A percentile compares a stretch with the other conserved stretches of the same genome.
phyloP scores from a whole-genome alignment of 2,113 vertebrate species.

The Mixornis gularis region DNA sequence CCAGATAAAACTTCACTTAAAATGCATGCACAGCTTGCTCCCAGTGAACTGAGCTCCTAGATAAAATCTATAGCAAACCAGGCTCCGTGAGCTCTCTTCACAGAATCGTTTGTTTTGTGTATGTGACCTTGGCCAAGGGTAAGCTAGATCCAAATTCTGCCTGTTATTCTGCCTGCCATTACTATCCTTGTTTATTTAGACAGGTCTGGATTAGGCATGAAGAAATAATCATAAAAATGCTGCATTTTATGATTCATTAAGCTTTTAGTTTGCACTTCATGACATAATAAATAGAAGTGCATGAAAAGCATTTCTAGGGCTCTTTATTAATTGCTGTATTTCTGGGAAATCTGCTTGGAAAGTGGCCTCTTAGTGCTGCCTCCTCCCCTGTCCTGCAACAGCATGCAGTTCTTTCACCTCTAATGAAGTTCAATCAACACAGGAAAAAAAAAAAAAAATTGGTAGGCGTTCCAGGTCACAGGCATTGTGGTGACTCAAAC shows the following conservation, averaged over 20 bases:
- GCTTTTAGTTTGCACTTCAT: neutral
- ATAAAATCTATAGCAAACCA: neutral
- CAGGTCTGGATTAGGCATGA: neutral
- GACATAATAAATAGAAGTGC: conserved; percentile 20
- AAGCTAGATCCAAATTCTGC: neutral
- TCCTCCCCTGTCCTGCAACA: neutral
- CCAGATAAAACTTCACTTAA: neutral
- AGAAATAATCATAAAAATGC: conserved; percentile 30
- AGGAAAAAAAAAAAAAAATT: neutral
- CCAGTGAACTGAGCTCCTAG: neutral
- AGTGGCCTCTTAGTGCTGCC: neutral
- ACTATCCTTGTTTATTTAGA: neutral
- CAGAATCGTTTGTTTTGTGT: neutral
- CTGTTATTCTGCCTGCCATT: too few relatives aligned
- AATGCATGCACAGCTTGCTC: neutral
- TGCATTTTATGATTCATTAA: conserved; percentile 31
- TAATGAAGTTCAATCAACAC: conserved; percentile 25
- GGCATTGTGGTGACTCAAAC: neutral
- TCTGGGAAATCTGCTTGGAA: conserved; percentile 53
- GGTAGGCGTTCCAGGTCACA: neutral
- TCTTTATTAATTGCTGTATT: conserved; percentile 17
- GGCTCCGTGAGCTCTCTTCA: neutral
- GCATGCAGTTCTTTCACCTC: conserved; percentile 1
- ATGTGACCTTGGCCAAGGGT: neutral
- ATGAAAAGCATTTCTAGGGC: neutral